phyloP scores from a whole-genome alignment of 2,113 vertebrate genomes.

The Athene noctua region DNA sequence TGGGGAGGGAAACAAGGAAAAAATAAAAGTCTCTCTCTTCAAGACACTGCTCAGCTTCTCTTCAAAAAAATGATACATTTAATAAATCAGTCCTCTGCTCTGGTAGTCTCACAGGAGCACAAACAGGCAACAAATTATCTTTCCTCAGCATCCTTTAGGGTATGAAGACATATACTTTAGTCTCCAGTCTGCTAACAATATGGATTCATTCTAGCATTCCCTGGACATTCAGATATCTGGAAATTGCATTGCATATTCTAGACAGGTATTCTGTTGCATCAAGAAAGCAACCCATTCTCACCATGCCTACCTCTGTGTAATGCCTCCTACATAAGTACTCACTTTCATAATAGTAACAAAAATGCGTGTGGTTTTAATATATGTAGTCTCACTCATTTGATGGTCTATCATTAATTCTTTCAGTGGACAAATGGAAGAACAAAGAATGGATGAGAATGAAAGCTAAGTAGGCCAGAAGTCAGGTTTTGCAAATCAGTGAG shows the following conservation, averaged over 20 bases:
- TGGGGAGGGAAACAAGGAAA: rapidly evolving
- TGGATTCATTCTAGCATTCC: background rate
- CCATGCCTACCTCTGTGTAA: background rate
- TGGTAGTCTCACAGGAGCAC: background rate
- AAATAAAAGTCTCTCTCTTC: background rate
- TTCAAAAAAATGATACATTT: background rate
- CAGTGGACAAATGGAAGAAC: background rate
- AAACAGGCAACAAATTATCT: background rate
- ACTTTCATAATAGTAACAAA: background rate
- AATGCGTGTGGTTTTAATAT: background rate
- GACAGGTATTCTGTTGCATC: background rate
- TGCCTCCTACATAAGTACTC: background rate
- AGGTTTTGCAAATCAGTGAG: background rate
- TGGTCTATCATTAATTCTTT: background rate
- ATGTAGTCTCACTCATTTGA: background rate
- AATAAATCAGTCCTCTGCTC: background rate
- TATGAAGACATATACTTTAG: background rate
- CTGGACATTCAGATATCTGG: background rate
- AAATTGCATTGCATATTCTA: background rate
- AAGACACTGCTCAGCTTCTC: background rate
- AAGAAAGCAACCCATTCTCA: background rate
- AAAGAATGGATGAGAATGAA: background rate
- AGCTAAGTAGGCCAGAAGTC: background rate
- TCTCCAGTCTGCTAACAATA: background rate
- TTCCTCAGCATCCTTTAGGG: background rate